These are phyloP conservation scores for Phengaris arion DNA, from an alignment of 2,888 invertebrate species.

Conservation along the genomic window DNA sequence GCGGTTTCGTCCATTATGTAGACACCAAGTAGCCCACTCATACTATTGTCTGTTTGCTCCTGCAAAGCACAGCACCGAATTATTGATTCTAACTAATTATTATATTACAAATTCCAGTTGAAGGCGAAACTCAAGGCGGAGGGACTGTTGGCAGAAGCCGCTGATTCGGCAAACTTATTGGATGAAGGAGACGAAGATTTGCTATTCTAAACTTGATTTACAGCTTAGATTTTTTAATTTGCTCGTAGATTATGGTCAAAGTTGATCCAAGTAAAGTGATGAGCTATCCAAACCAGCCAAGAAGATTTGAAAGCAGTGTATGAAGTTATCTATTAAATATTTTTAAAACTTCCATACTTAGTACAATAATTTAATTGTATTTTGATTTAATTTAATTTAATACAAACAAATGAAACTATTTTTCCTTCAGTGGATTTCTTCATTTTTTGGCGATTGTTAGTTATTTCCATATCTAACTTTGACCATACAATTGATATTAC, in stretches of 20 bases:
- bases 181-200: slow-evolving; percentile 95
- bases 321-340: not conserved
- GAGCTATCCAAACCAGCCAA: not conserved
- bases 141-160: slow-evolving; percentile 47
- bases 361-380: not conserved
- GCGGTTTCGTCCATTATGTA: no score
- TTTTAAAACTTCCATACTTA: not conserved
- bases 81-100: no score
- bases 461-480: slow-evolving; percentile 38
- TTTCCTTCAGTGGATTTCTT: no score
- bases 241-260: slow-evolving; percentile 40
- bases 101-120: slow-evolving; percentile 48
- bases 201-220: slow-evolving; percentile 83
- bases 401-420: no score
- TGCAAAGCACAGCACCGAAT: no score
- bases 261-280: slow-evolving; percentile 36
- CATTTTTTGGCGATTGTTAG: not conserved
- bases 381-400: no score
- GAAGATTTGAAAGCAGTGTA: not conserved
- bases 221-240: slow-evolving; percentile 31
- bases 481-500: slow-evolving; percentile 66
- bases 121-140: slow-evolving; percentile 51
- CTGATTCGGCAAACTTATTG: slow-evolving; percentile 84
- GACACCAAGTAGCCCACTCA: no score
- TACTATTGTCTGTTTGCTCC: no score